Conservation (phyloP, 1,140 invertebrate species). For the Belonocnema kinseyi region DNA sequence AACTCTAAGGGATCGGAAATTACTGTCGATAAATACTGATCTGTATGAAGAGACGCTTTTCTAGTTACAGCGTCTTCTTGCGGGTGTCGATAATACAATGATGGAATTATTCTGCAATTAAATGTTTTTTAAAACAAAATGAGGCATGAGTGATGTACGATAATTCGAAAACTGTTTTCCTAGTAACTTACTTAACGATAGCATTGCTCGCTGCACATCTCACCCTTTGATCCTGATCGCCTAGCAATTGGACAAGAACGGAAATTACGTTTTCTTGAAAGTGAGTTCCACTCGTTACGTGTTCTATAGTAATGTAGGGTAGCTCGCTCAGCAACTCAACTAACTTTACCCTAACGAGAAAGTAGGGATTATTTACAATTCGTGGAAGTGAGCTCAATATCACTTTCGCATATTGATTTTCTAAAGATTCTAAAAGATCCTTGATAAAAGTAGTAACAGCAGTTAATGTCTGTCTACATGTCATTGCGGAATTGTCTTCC, state of each 20-base stretch:
- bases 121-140: too few species aligned
- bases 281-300: slow-evolving; percentile 69
- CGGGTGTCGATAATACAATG: slow-evolving; percentile 69
- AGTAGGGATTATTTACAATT: slow-evolving; percentile 87
- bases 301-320: slow-evolving; percentile 77
- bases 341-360: slow-evolving; percentile 89
- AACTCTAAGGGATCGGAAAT: slow-evolving; percentile 61
- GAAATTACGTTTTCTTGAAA: slow-evolving; percentile 81
- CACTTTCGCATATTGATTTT: slow-evolving; percentile 73
- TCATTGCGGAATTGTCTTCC: slow-evolving; percentile 82
- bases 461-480: slow-evolving; percentile 80
- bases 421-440: slow-evolving; percentile 79
- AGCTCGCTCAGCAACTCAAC: slow-evolving; percentile 79
- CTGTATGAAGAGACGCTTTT: slow-evolving; percentile 68
- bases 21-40: slow-evolving; percentile 61
- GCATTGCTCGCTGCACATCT: slow-evolving; percentile 82
- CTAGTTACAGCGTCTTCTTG: slow-evolving; percentile 73
- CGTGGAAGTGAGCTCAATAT: slow-evolving; percentile 80
- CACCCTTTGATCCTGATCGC: slow-evolving; percentile 87
- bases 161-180: slow-evolving; percentile 38
- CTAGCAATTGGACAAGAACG: slow-evolving; percentile 80
- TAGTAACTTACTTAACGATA: slow-evolving; percentile 81
- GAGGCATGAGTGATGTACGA: slow-evolving; percentile 37
- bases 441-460: slow-evolving; percentile 78
- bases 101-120: slow-evolving; percentile 73